Base-by-base conservation (phyloP, 2,797 vertebrate genomes). In the Amblyraja radiata region DNA sequence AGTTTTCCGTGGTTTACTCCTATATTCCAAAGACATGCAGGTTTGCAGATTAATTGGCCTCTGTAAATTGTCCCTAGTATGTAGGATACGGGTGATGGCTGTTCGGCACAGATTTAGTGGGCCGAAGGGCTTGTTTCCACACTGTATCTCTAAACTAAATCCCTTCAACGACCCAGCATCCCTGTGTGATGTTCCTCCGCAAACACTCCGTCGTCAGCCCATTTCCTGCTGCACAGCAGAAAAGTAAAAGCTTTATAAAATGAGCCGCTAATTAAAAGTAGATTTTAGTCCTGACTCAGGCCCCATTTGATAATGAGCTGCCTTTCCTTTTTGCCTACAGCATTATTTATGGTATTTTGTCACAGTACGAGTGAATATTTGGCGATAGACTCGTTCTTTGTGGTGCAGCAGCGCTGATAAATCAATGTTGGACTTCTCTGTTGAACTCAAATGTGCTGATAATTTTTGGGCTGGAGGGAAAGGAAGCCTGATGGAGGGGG, bases 241-340 rank as follows among this genome's bases (percentile, higher is more conserved):
- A 88, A 88, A 65, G n/a, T 21, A 63, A 88, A 65, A 65, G 61
- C 84, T 16, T 65, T 68, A 65, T 16, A 32, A 88, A 88, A 88
- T 88, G 14, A 88, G 61, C 61, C 4, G 61, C 28, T 88, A 88
- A 88, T 88, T 88, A 88, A 88, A 88, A 88, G n/a, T 68, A n/a
- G n/a, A 88, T 88, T 68, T 68, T 88, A 88, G 36, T 88, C 84
- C 84, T 68, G 63, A 88, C 61, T 88, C 84, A 68, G 84, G n/a
- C 84, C 61, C n/a, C 63, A 88, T 88, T 88, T 88, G n/a, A 68
- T 88, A 88, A 88, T 65, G 84, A 88, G n/a, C 9, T 68, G 16
- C n/a, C 68, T 68, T 88, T 86, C 6, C 7, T 63, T 8, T 7
- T 63, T 32, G 84, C 28, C 21, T 28, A 21, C n/a, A 88, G 63